Conservation (phyloP, 2,797 vertebrate genomes). For the Paedocypris micromegethes region DNA sequence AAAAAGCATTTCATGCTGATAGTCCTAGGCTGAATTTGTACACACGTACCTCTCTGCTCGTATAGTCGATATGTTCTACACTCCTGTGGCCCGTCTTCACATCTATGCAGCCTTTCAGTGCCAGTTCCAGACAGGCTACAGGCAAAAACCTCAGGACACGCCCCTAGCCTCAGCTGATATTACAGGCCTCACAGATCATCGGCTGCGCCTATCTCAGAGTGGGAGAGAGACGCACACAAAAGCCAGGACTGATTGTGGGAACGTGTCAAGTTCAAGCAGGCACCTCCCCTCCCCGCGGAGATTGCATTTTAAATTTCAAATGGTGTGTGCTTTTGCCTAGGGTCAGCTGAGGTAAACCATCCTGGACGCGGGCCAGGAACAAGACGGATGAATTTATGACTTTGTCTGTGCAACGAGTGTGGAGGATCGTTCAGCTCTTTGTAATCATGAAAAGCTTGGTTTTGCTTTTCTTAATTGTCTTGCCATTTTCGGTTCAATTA, state of each 20-base stretch:
- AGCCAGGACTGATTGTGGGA: slow-evolving; percentile 21
- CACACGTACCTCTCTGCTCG: slow-evolving; percentile 10
- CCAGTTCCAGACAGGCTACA: slow-evolving; percentile 28
- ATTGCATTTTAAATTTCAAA: slow-evolving; percentile 35
- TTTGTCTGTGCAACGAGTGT: background rate
- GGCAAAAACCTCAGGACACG: slow-evolving; percentile 23
- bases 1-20: slow-evolving; percentile 23
- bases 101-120: slow-evolving; percentile 35
- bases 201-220: slow-evolving; percentile 5
- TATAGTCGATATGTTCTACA: slow-evolving; percentile 28
- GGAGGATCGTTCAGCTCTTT: slow-evolving; percentile 29
- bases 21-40: slow-evolving; percentile 21
- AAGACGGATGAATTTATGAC: slow-evolving; percentile 23
- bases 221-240: slow-evolving; percentile 10
- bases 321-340: slow-evolving; percentile 11
- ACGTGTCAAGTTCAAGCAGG: slow-evolving; percentile 22
- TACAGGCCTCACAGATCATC: slow-evolving; percentile 23
- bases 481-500: slow-evolving; percentile 7
- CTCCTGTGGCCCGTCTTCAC: slow-evolving; percentile 36
- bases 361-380: slow-evolving; percentile 7
- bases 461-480: slow-evolving; percentile 23
- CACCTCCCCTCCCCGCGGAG: slow-evolving; percentile 22
- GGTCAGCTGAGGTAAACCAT: slow-evolving; percentile 25
- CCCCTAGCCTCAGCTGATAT: slow-evolving; percentile 35
- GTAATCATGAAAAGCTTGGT: slow-evolving; percentile 18